Conservation (phyloP, 2,113 vertebrate genomes). For the Macrotis lagotis region DNA sequence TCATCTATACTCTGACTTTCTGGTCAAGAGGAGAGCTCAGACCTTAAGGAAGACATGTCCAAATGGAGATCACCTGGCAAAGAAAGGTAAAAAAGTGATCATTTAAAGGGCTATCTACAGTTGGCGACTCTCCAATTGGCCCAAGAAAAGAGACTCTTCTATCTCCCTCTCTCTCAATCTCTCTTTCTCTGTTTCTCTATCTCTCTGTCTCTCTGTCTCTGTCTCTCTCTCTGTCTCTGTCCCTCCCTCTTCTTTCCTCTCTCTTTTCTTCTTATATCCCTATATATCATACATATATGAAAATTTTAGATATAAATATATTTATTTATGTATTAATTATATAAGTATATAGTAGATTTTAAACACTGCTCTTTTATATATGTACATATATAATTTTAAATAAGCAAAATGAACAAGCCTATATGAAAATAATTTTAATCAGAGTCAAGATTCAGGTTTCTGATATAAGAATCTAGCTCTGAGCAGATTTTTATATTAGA, state of each 20-base stretch:
- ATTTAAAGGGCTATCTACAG: not conserved
- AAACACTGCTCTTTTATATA: not conserved
- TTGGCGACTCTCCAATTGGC: conserved; percentile 1
- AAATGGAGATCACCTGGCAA: not conserved
- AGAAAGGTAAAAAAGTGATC: not conserved
- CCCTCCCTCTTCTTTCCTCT: no score
- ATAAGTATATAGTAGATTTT: no score
- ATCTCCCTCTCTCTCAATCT: not conserved
- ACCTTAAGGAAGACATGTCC: not conserved
- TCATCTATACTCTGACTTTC: not conserved
- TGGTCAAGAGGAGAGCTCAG: not conserved
- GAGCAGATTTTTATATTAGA: conserved; percentile 64
- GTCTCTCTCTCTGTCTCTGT: no score
- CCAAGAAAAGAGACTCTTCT: conserved; percentile 38
- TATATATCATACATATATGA: not conserved
- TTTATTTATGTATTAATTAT: no score
- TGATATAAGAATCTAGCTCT: conserved; percentile 67
- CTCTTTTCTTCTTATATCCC: no score
- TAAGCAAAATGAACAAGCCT: conserved; percentile 20
- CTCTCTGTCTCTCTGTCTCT: not conserved
- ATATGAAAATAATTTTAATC: conserved; percentile 45
- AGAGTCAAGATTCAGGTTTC: conserved; percentile 66
- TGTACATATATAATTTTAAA: not conserved
- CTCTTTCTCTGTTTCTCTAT: not conserved
- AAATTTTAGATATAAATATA: not conserved